Percentiles rank a stretch among this genome's conserved stretches.
Conservation (phyloP, 2,797 vertebrate species). For the Jordanella pulchra region DNA sequence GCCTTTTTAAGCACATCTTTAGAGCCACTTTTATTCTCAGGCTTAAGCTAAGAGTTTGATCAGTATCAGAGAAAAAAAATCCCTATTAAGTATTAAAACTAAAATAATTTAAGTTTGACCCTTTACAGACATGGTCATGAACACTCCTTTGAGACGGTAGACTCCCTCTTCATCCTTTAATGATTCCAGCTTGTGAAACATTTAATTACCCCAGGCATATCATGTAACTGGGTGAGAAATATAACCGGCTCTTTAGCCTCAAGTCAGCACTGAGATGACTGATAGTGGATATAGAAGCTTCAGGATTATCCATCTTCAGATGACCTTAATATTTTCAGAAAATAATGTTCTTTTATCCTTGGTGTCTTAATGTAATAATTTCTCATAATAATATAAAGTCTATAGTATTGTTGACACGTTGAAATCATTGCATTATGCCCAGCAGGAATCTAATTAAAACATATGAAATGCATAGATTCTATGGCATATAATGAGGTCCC, state of each 20-base stretch:
- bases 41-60: background rate
- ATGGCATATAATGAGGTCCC: constrained; percentile 10
- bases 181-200: background rate
- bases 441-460: constrained; percentile 18
- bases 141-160: background rate
- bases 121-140: background rate
- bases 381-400: constrained; percentile 36
- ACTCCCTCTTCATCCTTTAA: background rate
- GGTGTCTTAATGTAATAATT: constrained; percentile 36
- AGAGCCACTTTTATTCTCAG: background rate
- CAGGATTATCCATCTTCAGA: constrained; percentile 34
- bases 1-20: background rate
- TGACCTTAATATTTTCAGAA: constrained; percentile 43
- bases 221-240: constrained; percentile 7
- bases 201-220: constrained; percentile 6
- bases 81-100: background rate
- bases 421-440: background rate
- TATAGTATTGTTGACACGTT: constrained; percentile 19
- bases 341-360: constrained; percentile 37
- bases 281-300: constrained; percentile 22
- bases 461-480: constrained; percentile 17
- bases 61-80: background rate
- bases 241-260: constrained; percentile 25
- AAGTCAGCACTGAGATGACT: constrained; percentile 28
- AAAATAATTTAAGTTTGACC: background rate